phyloP scores from a whole-genome alignment of 2,888 invertebrate genomes.

The Zygogramma bicolorata region DNA sequence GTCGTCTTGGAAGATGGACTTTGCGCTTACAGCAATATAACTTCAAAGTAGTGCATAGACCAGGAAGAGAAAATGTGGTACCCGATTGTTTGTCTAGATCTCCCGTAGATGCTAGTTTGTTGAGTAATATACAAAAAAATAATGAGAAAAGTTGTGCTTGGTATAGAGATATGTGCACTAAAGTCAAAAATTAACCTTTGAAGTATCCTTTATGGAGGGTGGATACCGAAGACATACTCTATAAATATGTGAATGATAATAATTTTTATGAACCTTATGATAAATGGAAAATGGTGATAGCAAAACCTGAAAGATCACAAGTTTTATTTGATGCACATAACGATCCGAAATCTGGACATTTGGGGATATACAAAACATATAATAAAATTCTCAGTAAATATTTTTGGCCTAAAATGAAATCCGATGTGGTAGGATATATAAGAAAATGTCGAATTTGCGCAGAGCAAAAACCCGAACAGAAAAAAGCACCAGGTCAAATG shows the following conservation, averaged over 20 bases:
- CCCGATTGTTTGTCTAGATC: constrained; percentile 10
- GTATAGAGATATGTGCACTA: background rate
- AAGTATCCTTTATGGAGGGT: background rate
- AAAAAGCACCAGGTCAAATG: background rate
- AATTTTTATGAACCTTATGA: background rate
- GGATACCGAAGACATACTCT: background rate
- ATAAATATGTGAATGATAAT: background rate
- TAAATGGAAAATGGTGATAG: background rate
- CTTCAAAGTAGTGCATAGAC: constrained; percentile 3
- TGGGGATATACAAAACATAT: background rate
- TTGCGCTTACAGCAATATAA: constrained; percentile 14
- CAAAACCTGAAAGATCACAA: background rate
- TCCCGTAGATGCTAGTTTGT: too few species aligned
- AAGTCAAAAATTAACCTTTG: background rate
- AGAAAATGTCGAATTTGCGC: background rate
- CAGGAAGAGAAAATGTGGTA: background rate
- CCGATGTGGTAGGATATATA: background rate
- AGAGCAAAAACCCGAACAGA: background rate
- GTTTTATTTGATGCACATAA: background rate
- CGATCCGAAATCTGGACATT: background rate
- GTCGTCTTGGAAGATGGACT: constrained; percentile 25
- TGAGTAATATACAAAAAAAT: background rate
- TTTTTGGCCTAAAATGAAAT: background rate
- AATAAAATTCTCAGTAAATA: background rate
- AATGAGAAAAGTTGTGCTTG: background rate